Conservation (phyloP, 37 sponge, comb jelly and placozoan genomes). For the Hexactinellida sp. region DNA sequence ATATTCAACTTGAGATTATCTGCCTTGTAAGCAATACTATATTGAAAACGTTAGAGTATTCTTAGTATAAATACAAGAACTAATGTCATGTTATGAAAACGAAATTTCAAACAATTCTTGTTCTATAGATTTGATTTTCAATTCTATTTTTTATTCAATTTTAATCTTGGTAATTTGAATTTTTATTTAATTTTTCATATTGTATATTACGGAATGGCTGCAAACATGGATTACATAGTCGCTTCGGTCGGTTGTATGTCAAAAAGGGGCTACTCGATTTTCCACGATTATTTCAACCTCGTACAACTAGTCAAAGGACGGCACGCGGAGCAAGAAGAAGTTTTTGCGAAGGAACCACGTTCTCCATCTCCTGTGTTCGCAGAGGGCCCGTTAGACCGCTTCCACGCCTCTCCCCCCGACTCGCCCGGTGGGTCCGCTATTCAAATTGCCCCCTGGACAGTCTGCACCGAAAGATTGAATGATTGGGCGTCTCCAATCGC, state of each 20-base stretch:
- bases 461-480: neutral
- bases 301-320: neutral
- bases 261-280: neutral
- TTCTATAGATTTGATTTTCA: neutral
- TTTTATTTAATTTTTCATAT: neutral
- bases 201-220: neutral
- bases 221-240: neutral
- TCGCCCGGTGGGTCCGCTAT: neutral
- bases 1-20: neutral
- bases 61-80: neutral
- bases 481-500: neutral
- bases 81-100: neutral
- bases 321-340: neutral
- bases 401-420: neutral
- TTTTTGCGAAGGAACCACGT: neutral
- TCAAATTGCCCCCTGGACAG: neutral
- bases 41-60: too few species aligned
- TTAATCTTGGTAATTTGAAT: neutral
- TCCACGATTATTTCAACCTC: conserved; percentile 13
- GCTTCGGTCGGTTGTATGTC: neutral
- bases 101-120: too few species aligned
- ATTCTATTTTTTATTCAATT: neutral
- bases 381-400: neutral
- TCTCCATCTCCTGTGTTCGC: neutral
- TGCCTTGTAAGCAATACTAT: neutral